Conservation (phyloP, 1,140 invertebrate species). For the Batillaria attramentaria region DNA sequence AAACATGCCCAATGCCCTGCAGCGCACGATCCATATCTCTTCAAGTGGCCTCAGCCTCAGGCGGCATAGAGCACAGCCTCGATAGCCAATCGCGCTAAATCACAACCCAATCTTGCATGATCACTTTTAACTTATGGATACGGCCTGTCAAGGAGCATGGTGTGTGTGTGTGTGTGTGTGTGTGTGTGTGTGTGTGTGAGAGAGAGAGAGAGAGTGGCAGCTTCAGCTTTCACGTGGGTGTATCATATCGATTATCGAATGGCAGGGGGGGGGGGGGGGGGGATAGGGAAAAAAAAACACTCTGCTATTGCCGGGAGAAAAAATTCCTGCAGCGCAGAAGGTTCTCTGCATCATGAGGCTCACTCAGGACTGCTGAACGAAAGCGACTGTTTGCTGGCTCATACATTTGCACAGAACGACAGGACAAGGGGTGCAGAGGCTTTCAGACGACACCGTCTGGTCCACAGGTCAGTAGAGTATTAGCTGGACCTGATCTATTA, state of each 20-base stretch:
- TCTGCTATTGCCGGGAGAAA: neutral
- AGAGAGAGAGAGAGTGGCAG: neutral
- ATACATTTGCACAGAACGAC: neutral
- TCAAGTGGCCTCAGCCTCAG: too few species aligned
- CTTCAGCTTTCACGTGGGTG: neutral
- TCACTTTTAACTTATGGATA: neutral
- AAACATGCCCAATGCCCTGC: neutral
- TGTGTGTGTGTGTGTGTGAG: neutral
- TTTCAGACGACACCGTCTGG: too few species aligned
- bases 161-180: neutral
- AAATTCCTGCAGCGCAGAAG: neutral
- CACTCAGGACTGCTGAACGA: neutral
- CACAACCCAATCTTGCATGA: too few species aligned
- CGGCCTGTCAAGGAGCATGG: neutral
- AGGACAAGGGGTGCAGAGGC: too few species aligned
- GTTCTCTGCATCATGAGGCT: neutral
- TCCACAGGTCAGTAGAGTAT: too few species aligned
- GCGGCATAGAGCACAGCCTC: too few species aligned
- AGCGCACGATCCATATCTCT: neutral
- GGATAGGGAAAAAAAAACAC: neutral
- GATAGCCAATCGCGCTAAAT: too few species aligned
- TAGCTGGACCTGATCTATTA: too few species aligned
- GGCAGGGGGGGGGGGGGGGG: neutral
- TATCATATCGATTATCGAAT: neutral
- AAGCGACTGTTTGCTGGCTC: too few species aligned